Evolutionary conservation across 2,888 invertebrate genomes (phyloP).

Genomic region (Trissoscelio sp.): DNA sequence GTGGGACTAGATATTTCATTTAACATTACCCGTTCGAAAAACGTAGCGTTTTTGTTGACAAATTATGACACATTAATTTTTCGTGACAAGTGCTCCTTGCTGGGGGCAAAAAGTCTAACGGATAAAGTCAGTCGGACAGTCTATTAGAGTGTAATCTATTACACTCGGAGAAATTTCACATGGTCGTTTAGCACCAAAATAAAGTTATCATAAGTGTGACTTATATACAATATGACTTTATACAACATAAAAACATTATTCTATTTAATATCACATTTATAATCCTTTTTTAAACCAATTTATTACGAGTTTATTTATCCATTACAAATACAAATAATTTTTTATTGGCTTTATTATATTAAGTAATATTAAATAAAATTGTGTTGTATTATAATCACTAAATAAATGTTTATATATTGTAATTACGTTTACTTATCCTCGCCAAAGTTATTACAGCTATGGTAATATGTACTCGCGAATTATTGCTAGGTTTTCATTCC

Average conservation of each 20-base stretch:
- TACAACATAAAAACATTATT: background rate
- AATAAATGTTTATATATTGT: background rate
- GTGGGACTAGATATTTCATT: conserved; percentile 50
- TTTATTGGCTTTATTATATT: too few species aligned
- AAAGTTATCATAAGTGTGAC: conserved; percentile 22
- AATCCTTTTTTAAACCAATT: too few species aligned
- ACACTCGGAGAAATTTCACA: conserved; percentile 36
- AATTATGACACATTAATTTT: conserved; percentile 67
- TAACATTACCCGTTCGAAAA: conserved; percentile 40
- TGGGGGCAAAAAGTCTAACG: conserved; percentile 50
- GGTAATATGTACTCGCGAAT: conserved; percentile 10
- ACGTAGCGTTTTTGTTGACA: conserved; percentile 59
- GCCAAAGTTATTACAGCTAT: background rate
- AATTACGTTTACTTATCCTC: background rate
- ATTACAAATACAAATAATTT: too few species aligned
- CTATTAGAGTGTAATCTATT: conserved; percentile 63
- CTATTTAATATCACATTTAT: too few species aligned
- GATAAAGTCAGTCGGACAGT: conserved; percentile 64
- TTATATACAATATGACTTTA: conserved; percentile 1
- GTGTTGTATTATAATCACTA: too few species aligned
- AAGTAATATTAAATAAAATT: too few species aligned
- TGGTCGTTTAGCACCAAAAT: conserved; percentile 24
- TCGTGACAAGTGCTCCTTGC: conserved; percentile 56
- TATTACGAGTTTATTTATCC: too few species aligned
- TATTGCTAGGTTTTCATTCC: conserved; percentile 10